Evolutionary conservation across 2,797 vertebrate species (phyloP).

Genomic region (Anguilla anguilla): DNA sequence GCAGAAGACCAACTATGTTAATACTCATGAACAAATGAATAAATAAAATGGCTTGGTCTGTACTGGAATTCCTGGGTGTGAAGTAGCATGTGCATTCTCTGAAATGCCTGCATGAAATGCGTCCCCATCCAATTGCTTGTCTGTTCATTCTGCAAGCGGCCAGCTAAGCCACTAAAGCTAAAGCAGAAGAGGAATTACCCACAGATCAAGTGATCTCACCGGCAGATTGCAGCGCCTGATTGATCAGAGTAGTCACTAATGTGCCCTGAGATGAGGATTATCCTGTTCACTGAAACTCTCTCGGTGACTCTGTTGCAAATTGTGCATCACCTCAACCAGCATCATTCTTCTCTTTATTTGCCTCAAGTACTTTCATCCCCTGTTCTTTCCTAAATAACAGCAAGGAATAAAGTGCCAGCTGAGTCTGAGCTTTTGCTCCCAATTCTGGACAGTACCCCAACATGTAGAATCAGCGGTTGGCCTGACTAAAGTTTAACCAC

Average conservation of each 20-base stretch:
- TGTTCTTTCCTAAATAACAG: slow-evolving; percentile 2
- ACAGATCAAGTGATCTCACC: background rate
- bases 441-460: background rate
- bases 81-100: background rate
- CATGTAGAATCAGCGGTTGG: background rate
- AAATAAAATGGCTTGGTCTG: background rate
- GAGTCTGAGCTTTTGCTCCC: background rate
- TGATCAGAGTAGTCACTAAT: background rate
- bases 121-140: background rate
- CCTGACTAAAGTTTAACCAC: background rate
- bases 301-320: background rate
- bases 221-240: background rate
- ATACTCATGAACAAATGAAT: background rate
- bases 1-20: background rate
- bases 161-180: background rate
- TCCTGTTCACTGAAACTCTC: slow-evolving; percentile 9
- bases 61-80: background rate
- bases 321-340: background rate
- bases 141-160: background rate
- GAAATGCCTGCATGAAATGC: background rate
- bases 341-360: background rate
- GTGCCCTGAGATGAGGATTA: background rate
- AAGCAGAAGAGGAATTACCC: background rate
- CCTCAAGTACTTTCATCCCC: background rate
- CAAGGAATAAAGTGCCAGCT: background rate